Conservation (phyloP, 2,797 vertebrate species). For the Ctenochaetus hawaiiensis region DNA sequence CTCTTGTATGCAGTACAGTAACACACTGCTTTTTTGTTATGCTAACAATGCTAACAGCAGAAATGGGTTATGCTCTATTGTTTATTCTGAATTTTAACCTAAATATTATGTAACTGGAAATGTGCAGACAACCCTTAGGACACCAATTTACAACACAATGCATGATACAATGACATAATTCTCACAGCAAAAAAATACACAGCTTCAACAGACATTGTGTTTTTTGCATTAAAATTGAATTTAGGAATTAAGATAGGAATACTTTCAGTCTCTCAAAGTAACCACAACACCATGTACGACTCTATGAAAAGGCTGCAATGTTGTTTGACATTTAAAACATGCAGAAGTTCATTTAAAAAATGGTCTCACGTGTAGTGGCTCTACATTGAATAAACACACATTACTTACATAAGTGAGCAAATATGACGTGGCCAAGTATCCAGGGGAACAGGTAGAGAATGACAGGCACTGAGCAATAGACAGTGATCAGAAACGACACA, state of each 20-base stretch:
- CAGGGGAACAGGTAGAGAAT: conserved; percentile 79
- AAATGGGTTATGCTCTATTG: not conserved
- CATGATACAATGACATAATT: not conserved
- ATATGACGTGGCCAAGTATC: conserved; percentile 84
- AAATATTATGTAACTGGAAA: not conserved
- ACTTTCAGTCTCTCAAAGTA: not conserved
- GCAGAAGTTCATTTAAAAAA: not conserved
- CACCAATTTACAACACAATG: not conserved
- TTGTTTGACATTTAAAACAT: not conserved
- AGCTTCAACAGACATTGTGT: no score
- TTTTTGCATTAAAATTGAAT: not conserved
- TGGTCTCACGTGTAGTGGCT: not conserved
- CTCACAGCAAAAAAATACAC: no score
- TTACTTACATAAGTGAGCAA: conserved; percentile 88
- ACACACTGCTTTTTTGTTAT: not conserved
- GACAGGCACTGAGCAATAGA: conserved; percentile 79
- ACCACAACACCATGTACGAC: not conserved
- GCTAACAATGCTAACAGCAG: not conserved
- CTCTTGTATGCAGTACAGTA: not conserved
- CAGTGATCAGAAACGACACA: conserved; percentile 56
- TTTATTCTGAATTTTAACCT: not conserved
- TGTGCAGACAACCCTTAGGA: no score
- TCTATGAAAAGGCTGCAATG: not conserved
- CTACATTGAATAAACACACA: not conserved
- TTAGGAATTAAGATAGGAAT: not conserved